A percentile compares a stretch with the other conserved stretches of the same genome.
phyloP scores from a whole-genome alignment of 92 coral and sea anemone genomes.

The Parazoanthus atlanticus region DNA sequence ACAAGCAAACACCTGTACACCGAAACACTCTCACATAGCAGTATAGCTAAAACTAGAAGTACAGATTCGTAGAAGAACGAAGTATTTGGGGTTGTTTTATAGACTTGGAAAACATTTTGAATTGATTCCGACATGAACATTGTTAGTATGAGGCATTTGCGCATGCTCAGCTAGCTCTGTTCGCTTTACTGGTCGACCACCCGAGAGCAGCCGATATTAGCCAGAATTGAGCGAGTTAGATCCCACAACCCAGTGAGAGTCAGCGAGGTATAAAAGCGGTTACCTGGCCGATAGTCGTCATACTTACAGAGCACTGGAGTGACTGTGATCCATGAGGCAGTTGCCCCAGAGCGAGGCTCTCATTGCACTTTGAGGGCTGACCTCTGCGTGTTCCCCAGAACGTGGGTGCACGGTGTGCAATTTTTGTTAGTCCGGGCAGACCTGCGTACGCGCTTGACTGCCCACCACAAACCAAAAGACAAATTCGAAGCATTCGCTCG shows the following conservation, averaged over 20 bases:
- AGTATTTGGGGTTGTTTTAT: background rate
- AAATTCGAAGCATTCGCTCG: too few relatives aligned
- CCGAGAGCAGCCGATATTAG: slow-evolving; percentile 15
- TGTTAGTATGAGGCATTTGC: background rate
- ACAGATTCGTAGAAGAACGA: background rate
- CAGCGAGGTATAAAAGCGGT: slow-evolving; percentile 24
- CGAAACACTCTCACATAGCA: background rate
- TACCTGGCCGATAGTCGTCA: background rate
- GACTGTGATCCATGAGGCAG: slow-evolving; percentile 54
- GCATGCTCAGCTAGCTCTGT: background rate
- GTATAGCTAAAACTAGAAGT: background rate
- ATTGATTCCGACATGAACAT: background rate
- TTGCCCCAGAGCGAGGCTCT: slow-evolving; percentile 52
- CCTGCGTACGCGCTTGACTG: slow-evolving; percentile 53
- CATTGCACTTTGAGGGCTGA: slow-evolving; percentile 48
- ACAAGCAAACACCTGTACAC: slow-evolving; percentile 15
- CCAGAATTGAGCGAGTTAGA: slow-evolving; percentile 3
- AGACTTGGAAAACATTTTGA: background rate
- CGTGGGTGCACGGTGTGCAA: slow-evolving; percentile 52
- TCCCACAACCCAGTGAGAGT: slow-evolving; percentile 48
- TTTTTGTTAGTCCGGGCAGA: slow-evolving; percentile 49
- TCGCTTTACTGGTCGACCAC: slow-evolving; percentile 19
- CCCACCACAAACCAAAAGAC: too few relatives aligned
- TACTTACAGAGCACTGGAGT: slow-evolving; percentile 54
- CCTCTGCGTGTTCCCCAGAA: slow-evolving; percentile 52